These are phyloP conservation scores for Hyla sarda DNA, from an alignment of 2,113 vertebrate genomes.

Conservation along the genomic window DNA sequence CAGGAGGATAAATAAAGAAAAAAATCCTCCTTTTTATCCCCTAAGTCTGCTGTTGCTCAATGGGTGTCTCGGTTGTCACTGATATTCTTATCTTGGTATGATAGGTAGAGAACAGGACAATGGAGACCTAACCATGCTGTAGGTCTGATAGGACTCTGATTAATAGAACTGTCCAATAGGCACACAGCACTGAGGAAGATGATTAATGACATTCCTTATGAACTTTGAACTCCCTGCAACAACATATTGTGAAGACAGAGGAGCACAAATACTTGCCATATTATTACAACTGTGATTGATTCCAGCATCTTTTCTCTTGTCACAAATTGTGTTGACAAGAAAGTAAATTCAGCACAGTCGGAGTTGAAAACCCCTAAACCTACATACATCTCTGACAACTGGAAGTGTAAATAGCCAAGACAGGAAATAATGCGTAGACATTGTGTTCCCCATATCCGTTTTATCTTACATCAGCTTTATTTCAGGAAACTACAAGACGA, in stretches of 20 bases:
- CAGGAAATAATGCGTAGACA: not conserved
- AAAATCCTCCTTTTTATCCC: conserved; percentile 72
- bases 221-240: conserved; percentile 61
- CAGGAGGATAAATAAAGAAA: conserved; percentile 79
- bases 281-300: conserved; percentile 60
- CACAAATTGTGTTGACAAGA: conserved; percentile 56
- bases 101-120: conserved; percentile 84
- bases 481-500: not conserved
- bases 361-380: conserved; percentile 34
- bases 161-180: conserved; percentile 78
- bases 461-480: not conserved
- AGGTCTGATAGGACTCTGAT: conserved; percentile 81
- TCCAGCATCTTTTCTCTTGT: conserved; percentile 52
- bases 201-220: conserved; percentile 79
- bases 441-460: not conserved
- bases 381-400: conserved; percentile 49
- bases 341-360: conserved; percentile 54
- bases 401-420: conserved; percentile 23
- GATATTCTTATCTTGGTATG: conserved; percentile 89
- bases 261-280: conserved; percentile 53
- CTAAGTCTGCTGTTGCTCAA: conserved; percentile 70
- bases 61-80: conserved; percentile 79
- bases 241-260: conserved; percentile 42
- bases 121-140: conserved; percentile 73
- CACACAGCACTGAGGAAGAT: conserved; percentile 72